phyloP scores from a whole-genome alignment of 2,797 vertebrate genomes.

The Pipistrellus kuhlii region DNA sequence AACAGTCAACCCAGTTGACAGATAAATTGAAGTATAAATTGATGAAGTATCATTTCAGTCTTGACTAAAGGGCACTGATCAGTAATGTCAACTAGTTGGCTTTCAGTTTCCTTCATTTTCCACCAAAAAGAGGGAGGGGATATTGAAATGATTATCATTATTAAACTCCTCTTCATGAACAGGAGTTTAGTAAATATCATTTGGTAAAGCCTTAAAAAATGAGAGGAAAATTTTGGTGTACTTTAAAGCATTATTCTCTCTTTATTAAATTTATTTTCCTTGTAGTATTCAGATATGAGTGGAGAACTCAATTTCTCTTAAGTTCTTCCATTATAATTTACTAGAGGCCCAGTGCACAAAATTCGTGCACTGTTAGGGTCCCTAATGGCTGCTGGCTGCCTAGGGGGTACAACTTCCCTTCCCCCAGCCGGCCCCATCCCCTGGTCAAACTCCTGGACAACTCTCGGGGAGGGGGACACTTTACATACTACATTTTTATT shows the following conservation, averaged over 20 bases:
- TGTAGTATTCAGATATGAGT: conserved; percentile 10
- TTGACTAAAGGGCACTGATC: neutral
- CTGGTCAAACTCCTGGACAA: too few species aligned
- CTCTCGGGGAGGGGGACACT: too few species aligned
- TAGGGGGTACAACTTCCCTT: too few species aligned
- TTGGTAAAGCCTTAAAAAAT: conserved; percentile 35
- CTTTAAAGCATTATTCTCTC: neutral
- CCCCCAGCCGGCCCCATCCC: too few species aligned
- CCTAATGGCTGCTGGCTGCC: too few species aligned
- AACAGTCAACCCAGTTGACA: neutral
- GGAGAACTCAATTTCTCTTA: conserved; percentile 20
- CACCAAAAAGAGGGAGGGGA: neutral
- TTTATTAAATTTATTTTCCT: neutral
- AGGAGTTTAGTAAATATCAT: conserved; percentile 15
- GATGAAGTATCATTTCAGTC: neutral
- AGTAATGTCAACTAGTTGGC: conserved; percentile 1
- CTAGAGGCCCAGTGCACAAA: too few species aligned
- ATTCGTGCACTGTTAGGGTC: too few species aligned
- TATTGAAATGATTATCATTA: neutral
- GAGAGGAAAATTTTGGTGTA: conserved; percentile 4
- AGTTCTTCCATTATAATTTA: neutral
- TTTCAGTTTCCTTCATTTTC: conserved; percentile 39
- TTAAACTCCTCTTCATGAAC: neutral
- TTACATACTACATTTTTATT: too few species aligned
- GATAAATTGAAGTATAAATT: neutral